Evolutionary conservation across 2,797 vertebrate genomes (phyloP).

Genomic region (Chrosomus eos): DNA sequence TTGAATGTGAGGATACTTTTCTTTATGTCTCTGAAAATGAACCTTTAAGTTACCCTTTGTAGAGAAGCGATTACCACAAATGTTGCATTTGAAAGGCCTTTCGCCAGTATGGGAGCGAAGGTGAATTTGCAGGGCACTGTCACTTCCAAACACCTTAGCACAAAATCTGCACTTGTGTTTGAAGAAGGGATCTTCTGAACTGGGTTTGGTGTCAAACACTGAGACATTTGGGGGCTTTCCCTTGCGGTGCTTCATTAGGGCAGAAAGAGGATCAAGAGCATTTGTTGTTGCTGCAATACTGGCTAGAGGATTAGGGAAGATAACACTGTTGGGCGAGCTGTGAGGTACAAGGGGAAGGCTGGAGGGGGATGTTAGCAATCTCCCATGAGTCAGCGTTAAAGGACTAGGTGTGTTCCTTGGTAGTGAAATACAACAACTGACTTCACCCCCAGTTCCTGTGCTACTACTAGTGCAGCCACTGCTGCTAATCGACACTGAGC

Average conservation of each 20-base stretch:
- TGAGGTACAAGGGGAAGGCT: conserved; percentile 97
- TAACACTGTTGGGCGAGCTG: conserved; percentile 93
- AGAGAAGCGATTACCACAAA: conserved; percentile 99
- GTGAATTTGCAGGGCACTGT: conserved; percentile 98
- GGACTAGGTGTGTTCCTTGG: conserved; percentile 87
- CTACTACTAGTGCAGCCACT: conserved; percentile 66
- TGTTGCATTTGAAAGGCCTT: conserved; percentile 98
- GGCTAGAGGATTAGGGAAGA: conserved; percentile 97
- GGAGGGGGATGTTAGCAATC: conserved; percentile 87
- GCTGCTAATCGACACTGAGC: conserved; percentile 76
- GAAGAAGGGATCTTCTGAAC: conserved; percentile 97
- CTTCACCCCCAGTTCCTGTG: conserved; percentile 65
- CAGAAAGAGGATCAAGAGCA: conserved; percentile 92
- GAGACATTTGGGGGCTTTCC: conserved; percentile 98
- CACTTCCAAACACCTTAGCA: conserved; percentile 99
- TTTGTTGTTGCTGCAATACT: conserved; percentile 98
- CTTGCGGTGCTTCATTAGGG: conserved; percentile 98
- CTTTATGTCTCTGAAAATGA: conserved; percentile 99
- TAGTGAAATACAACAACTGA: conserved; percentile 76
- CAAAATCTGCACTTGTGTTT: conserved; percentile 99
- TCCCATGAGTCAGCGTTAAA: conserved; percentile 85
- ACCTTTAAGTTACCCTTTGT: conserved; percentile 99
- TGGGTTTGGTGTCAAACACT: conserved; percentile 96
- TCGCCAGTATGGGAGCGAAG: conserved; percentile 98
- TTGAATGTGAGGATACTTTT: conserved; percentile 99